A percentile compares a stretch with the other conserved stretches of the same genome.
Conservation (phyloP, 2,113 vertebrate genomes). For the Oophaga pumilio region DNA sequence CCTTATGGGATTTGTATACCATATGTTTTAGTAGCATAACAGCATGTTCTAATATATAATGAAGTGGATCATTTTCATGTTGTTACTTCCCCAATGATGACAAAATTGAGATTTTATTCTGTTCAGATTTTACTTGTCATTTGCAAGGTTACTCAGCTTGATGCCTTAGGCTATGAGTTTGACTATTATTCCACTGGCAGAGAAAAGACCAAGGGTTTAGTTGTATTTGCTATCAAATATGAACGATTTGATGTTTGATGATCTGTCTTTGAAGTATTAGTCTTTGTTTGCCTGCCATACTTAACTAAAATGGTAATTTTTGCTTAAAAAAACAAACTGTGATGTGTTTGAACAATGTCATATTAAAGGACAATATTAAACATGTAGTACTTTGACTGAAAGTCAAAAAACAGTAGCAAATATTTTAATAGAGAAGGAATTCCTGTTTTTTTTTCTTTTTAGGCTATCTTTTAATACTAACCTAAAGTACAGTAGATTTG, state of each 20-base stretch:
- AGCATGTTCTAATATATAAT: conserved; percentile 50
- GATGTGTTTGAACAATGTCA: not conserved
- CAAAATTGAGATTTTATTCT: conserved; percentile 28
- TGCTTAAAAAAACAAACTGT: not conserved
- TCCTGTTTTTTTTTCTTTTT: too few relatives aligned
- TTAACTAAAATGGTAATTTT: not conserved
- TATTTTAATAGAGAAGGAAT: too few relatives aligned
- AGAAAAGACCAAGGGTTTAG: not conserved
- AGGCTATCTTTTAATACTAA: not conserved
- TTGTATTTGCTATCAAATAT: not conserved
- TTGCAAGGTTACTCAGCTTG: conserved; percentile 35
- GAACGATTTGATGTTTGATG: not conserved
- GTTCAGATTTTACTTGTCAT: conserved; percentile 37
- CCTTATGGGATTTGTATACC: conserved; percentile 37
- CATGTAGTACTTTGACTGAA: not conserved
- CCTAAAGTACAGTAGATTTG: not conserved
- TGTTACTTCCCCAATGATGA: conserved; percentile 31
- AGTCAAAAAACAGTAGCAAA: not conserved
- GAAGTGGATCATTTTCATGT: conserved; percentile 46
- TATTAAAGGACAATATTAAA: not conserved
- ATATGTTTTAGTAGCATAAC: conserved; percentile 50
- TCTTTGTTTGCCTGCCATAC: not conserved
- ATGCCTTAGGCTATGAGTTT: conserved; percentile 18
- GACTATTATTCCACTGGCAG: conserved; percentile 5
- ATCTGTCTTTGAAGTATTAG: not conserved